Percentiles rank a stretch among this genome's conserved stretches.
These are phyloP conservation scores for Podarcis lilfordi DNA, from an alignment of 2,797 vertebrate species.

Conservation along the genomic window DNA sequence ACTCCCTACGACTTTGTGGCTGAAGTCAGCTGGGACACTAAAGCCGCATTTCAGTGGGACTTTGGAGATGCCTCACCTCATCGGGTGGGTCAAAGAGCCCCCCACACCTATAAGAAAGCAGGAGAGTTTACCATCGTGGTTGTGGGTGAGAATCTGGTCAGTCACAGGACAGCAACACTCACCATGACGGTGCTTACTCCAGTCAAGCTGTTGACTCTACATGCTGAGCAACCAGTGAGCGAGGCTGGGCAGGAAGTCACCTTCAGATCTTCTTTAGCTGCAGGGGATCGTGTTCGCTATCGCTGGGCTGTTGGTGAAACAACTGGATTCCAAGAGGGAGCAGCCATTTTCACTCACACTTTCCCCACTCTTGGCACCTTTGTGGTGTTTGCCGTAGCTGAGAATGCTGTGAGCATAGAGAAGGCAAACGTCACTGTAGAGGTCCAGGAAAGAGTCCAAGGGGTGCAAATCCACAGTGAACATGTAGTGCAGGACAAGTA, in stretches of 20 bases:
- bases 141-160: conserved; percentile 77
- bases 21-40: conserved; percentile 61
- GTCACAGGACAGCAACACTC: conserved; percentile 58
- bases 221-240: conserved; percentile 57
- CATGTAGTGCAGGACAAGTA: conserved; percentile 67
- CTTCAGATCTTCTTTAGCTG: conserved; percentile 70
- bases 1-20: conserved; percentile 72
- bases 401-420: conserved; percentile 72
- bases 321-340: conserved; percentile 54
- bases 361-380: conserved; percentile 76
- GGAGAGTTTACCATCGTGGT: conserved; percentile 73
- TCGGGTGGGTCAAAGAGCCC: conserved; percentile 59
- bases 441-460: conserved; percentile 78
- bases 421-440: conserved; percentile 70
- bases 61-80: conserved; percentile 79
- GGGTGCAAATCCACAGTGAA: conserved; percentile 70
- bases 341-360: conserved; percentile 65
- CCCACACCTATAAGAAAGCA: conserved; percentile 71
- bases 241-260: conserved; percentile 70
- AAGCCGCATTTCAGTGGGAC: conserved; percentile 78
- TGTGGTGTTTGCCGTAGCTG: conserved; percentile 70
- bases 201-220: conserved; percentile 72
- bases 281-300: conserved; percentile 69
- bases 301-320: conserved; percentile 76
- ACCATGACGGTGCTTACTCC: conserved; percentile 71